A percentile compares a stretch with the other conserved stretches of the same genome.
phyloP scores from a whole-genome alignment of 2,888 invertebrate species.

The Meliscaeva auricollis region DNA sequence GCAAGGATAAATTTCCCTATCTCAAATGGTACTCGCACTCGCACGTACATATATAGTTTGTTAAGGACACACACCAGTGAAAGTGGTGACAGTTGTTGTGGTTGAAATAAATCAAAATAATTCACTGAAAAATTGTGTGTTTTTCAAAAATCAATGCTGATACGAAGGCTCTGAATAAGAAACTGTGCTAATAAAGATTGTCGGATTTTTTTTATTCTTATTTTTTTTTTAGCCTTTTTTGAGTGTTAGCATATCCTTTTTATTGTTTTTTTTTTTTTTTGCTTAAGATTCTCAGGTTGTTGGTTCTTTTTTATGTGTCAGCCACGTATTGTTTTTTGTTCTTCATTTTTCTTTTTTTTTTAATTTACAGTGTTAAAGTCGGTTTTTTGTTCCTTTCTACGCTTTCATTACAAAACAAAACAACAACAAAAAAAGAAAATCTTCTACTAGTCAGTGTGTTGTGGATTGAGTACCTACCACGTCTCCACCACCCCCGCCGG shows the following conservation, averaged over 20 bases:
- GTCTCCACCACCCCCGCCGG: neutral
- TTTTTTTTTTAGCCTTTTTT: conserved; percentile 15
- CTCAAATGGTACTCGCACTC: conserved; percentile 52
- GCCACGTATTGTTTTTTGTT: conserved; percentile 40
- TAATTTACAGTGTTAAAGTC: conserved; percentile 53
- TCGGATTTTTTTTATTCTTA: conserved; percentile 1
- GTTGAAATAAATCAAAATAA: conserved; percentile 50
- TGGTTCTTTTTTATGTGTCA: conserved; percentile 32
- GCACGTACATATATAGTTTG: conserved; percentile 38
- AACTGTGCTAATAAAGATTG: conserved; percentile 47
- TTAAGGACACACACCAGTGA: conserved; percentile 62
- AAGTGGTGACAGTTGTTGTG: conserved; percentile 53
- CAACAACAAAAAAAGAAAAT: conserved; percentile 17
- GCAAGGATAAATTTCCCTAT: conserved; percentile 47
- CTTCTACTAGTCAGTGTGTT: conserved; percentile 37
- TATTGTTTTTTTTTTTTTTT: conserved; percentile 40
- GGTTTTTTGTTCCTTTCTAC: conserved; percentile 49
- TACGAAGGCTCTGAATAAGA: conserved; percentile 52
- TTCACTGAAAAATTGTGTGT: conserved; percentile 40
- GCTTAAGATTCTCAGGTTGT: conserved; percentile 12
- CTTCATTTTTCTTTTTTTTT: conserved; percentile 16
- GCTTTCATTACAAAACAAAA: conserved; percentile 40
- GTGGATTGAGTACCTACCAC: conserved; percentile 42
- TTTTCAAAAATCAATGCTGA: conserved; percentile 45
- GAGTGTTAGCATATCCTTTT: conserved; percentile 48